These are phyloP conservation scores for Microcebus griseorufus DNA, from an alignment of 2,113 vertebrate genomes.

Conservation along the genomic window DNA sequence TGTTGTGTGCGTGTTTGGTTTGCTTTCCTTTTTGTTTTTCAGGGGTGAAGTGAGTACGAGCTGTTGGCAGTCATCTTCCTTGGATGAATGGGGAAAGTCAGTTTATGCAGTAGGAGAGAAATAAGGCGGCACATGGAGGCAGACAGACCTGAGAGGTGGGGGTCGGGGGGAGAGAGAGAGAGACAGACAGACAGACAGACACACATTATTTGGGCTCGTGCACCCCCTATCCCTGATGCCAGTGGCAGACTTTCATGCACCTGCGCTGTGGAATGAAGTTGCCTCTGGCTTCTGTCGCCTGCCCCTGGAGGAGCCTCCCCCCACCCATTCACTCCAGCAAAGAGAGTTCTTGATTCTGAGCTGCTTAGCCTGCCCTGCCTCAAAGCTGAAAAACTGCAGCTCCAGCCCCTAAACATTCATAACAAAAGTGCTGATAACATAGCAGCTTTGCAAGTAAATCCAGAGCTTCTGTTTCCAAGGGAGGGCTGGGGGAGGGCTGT, in stretches of 20 bases:
- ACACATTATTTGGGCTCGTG: neutral
- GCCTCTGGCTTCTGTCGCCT: neutral
- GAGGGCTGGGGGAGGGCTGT: neutral
- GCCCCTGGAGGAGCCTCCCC: neutral
- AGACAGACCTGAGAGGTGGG: neutral
- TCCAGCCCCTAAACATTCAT: neutral
- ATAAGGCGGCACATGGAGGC: neutral
- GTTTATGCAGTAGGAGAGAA: neutral
- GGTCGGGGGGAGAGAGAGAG: too few species aligned
- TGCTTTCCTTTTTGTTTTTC: neutral
- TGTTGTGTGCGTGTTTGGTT: neutral
- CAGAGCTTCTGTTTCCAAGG: neutral
- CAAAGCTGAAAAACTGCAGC: neutral
- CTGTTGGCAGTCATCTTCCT: neutral
- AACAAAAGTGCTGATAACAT: neutral
- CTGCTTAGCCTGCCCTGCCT: neutral
- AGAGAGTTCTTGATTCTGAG: neutral
- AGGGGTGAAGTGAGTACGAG: neutral
- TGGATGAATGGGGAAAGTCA: neutral
- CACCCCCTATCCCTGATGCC: neutral
- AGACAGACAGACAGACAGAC: too few species aligned
- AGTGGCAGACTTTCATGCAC: neutral
- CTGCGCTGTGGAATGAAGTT: neutral
- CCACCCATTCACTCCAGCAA: neutral
- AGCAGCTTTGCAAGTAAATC: neutral